A percentile compares a stretch with the other conserved stretches of the same genome.
Evolutionary conservation across 2,797 vertebrate genomes (phyloP).

Genomic region (Hoplostethus atlanticus): DNA sequence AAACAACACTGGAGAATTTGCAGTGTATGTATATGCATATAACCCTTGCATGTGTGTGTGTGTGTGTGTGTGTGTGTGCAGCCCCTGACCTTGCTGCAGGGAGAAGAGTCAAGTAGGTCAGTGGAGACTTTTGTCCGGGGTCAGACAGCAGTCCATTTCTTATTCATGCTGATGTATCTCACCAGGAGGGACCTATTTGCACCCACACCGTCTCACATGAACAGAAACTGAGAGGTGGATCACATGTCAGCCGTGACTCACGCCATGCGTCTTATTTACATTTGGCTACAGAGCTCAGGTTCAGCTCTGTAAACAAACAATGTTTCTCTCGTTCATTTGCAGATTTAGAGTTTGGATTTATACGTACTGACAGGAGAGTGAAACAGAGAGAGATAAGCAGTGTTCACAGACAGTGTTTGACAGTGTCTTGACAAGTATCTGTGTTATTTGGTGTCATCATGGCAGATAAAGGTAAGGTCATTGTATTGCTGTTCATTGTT

Average conservation of each 20-base stretch:
- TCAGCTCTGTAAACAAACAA: slow-evolving; percentile 38
- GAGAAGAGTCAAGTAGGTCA: slow-evolving; percentile 59
- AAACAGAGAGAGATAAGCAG: slow-evolving; percentile 5
- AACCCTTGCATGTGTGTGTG: background rate
- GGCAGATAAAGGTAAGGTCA: slow-evolving; percentile 43
- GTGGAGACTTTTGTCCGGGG: slow-evolving; percentile 64
- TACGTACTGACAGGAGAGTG: background rate
- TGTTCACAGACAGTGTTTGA: background rate
- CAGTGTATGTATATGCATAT: background rate
- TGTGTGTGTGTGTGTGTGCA: background rate
- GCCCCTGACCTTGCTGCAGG: background rate
- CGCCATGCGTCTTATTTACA: slow-evolving; percentile 72
- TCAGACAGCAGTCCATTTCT: slow-evolving; percentile 62
- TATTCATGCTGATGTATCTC: slow-evolving; percentile 73
- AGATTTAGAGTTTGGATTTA: background rate
- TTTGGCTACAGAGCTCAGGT: slow-evolving; percentile 44
- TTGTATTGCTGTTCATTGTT: background rate
- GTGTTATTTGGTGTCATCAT: slow-evolving; percentile 37
- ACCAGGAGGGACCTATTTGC: slow-evolving; percentile 63
- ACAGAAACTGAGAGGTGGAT: slow-evolving; percentile 52
- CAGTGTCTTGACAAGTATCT: slow-evolving; percentile 19
- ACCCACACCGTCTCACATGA: slow-evolving; percentile 55
- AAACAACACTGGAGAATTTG: too few relatives aligned
- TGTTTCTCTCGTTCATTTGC: slow-evolving; percentile 15
- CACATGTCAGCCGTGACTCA: slow-evolving; percentile 55